phyloP scores from a whole-genome alignment of 2,888 invertebrate species.

The Clunio marinus region DNA sequence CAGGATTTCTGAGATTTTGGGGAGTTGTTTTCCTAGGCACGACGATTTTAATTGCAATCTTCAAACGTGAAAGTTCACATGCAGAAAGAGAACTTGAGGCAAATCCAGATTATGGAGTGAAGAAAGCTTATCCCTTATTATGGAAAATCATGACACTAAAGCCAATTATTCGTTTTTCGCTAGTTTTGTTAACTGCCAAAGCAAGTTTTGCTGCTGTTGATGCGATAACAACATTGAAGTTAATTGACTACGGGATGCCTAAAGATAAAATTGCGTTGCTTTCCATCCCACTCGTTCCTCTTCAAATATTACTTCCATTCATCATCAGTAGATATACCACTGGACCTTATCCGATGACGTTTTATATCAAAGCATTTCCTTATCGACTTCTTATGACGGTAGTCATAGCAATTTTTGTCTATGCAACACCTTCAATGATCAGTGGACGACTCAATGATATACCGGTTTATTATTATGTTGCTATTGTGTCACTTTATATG shows the following conservation, averaged over 20 bases:
- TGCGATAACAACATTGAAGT: conserved; percentile 87
- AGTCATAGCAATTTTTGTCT: conserved; percentile 77
- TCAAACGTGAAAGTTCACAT: conserved; percentile 73
- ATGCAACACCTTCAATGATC: conserved; percentile 73
- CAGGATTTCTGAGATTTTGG: conserved; percentile 92
- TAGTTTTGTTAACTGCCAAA: conserved; percentile 85
- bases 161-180: conserved; percentile 70
- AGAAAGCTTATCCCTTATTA: conserved; percentile 77
- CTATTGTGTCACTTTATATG: conserved; percentile 73
- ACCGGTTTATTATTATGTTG: conserved; percentile 70
- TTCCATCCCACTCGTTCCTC: conserved; percentile 82
- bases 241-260: conserved; percentile 94
- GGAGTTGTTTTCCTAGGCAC: conserved; percentile 84
- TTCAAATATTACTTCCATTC: background rate
- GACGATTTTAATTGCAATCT: conserved; percentile 81
- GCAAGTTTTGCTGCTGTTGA: conserved; percentile 93
- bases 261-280: conserved; percentile 79
- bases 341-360: conserved; percentile 81
- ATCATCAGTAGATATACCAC: conserved; percentile 63
- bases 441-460: conserved; percentile 54
- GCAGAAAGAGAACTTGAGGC: conserved; percentile 48
- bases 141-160: conserved; percentile 78
- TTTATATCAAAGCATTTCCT: conserved; percentile 86
- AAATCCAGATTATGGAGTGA: conserved; percentile 50
- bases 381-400: conserved; percentile 80